These are phyloP conservation scores for Lepidurus couesii DNA, from an alignment of 1,140 invertebrate genomes.

Conservation along the genomic window DNA sequence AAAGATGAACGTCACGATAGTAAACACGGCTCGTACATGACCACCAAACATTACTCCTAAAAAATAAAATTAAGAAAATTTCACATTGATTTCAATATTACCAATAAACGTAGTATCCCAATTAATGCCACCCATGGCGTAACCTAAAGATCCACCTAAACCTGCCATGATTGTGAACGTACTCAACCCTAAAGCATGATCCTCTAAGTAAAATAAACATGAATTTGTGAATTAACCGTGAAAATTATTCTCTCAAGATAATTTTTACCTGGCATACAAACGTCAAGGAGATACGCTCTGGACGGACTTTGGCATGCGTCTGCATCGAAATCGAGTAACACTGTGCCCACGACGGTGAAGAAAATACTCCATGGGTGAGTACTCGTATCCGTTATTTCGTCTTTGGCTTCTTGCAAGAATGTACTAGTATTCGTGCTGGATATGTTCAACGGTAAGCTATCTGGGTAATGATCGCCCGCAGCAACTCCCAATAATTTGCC, in stretches of 20 bases:
- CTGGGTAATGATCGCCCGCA: slow-evolving; percentile 60
- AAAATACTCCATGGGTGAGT: slow-evolving; percentile 78
- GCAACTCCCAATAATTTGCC: slow-evolving; percentile 73
- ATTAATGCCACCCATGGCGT: slow-evolving; percentile 84
- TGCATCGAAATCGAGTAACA: slow-evolving; percentile 89
- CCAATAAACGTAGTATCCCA: slow-evolving; percentile 81
- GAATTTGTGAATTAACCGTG: not conserved
- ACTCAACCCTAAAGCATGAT: slow-evolving; percentile 84
- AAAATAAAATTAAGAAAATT: slow-evolving; percentile 37
- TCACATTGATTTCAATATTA: slow-evolving; percentile 42
- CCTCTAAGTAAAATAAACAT: slow-evolving; percentile 53
- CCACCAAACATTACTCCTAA: slow-evolving; percentile 68
- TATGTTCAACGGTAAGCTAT: not conserved
- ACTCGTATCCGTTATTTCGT: slow-evolving; percentile 29
- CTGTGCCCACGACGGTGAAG: slow-evolving; percentile 88
- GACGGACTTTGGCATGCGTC: slow-evolving; percentile 93
- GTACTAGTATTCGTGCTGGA: not conserved
- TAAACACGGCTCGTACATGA: slow-evolving; percentile 84
- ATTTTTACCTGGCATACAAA: slow-evolving; percentile 70
- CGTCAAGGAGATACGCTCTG: slow-evolving; percentile 84
- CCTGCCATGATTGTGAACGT: slow-evolving; percentile 96
- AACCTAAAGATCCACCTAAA: slow-evolving; percentile 86
- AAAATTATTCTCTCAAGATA: slow-evolving; percentile 18
- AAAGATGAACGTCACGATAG: slow-evolving; percentile 79
- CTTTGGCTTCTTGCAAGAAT: slow-evolving; percentile 18